Conservation (phyloP, 1,140 invertebrate species). For the Dicyema japonicum region DNA sequence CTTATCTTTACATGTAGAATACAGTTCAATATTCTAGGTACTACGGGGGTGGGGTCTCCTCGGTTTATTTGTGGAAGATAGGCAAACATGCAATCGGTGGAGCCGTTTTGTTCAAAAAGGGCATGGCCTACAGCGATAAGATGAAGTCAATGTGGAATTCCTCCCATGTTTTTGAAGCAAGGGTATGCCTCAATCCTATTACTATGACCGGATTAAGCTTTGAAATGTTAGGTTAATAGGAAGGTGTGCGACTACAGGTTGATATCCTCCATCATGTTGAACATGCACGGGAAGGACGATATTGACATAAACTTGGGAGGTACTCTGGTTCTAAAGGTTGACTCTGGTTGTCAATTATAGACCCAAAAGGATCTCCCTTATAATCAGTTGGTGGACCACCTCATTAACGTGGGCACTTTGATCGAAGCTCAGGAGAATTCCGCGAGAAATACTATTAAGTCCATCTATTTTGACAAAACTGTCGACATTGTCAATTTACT, state of each 20-base stretch:
- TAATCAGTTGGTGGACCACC: too few relatives aligned
- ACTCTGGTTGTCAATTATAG: too few relatives aligned
- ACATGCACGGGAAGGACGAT: too few relatives aligned
- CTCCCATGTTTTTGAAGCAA: conserved; percentile 90
- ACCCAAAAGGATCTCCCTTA: too few relatives aligned
- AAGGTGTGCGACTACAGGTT: too few relatives aligned
- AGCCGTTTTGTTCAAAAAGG: conserved; percentile 92
- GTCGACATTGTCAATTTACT: conserved; percentile 91
- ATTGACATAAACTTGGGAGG: too few relatives aligned
- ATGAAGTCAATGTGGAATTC: conserved; percentile 97
- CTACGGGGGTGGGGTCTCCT: conserved; percentile 93
- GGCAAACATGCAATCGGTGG: conserved; percentile 80
- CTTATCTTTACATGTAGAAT: conserved; percentile 69
- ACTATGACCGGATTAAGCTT: too few relatives aligned
- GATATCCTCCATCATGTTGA: too few relatives aligned
- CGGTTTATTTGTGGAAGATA: conserved; percentile 93
- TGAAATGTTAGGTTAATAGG: too few relatives aligned
- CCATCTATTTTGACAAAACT: conserved; percentile 97
- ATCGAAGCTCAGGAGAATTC: too few relatives aligned
- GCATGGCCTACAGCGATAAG: conserved; percentile 71
- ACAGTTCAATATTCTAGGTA: conserved; percentile 22
- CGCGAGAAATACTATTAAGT: conserved; percentile 78
- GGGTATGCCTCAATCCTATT: conserved; percentile 19
- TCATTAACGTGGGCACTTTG: too few relatives aligned
- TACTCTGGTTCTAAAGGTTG: too few relatives aligned